These are phyloP conservation scores for Dendrophyllia cribrosa DNA, from an alignment of 64 coral and sea anemone genomes.

Conservation along the genomic window DNA sequence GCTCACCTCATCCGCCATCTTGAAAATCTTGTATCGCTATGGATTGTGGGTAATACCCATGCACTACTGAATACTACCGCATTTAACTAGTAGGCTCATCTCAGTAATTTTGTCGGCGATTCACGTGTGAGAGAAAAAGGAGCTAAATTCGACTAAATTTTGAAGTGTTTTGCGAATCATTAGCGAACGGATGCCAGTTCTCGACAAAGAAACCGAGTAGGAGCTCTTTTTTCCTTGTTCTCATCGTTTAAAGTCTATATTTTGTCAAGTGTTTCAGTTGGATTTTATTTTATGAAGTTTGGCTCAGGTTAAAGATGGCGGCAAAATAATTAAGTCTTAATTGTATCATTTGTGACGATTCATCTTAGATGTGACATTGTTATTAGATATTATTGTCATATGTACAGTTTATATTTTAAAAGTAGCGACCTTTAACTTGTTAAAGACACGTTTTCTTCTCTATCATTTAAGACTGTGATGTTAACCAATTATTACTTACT, in stretches of 20 bases:
- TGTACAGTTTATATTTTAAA: too few relatives aligned
- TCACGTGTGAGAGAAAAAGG: neutral
- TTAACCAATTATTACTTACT: too few relatives aligned
- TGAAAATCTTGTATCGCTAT: slow-evolving; percentile 17
- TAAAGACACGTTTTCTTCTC: too few relatives aligned
- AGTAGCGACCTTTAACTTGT: too few relatives aligned
- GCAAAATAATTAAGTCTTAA: neutral
- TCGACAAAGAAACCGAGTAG: slow-evolving; percentile 77
- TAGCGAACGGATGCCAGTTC: slow-evolving; percentile 33
- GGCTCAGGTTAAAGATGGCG: neutral
- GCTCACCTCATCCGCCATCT: slow-evolving; percentile 83
- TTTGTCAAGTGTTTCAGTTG: neutral
- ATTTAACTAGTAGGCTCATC: neutral
- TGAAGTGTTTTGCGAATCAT: neutral
- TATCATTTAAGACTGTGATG: too few relatives aligned
- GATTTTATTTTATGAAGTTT: neutral
- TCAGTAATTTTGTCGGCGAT: neutral
- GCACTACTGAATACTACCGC: neutral
- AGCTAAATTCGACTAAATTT: neutral
- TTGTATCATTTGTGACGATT: too few relatives aligned
- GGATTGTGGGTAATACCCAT: slow-evolving; percentile 64
- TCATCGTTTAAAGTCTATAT: neutral
- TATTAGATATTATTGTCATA: too few relatives aligned
- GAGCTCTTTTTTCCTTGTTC: neutral
- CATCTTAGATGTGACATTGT: too few relatives aligned